Percentiles rank a stretch among this genome's conserved stretches.
Evolutionary conservation across 2,113 vertebrate genomes (phyloP).

Genomic region (Ctenodactylus gundi): DNA sequence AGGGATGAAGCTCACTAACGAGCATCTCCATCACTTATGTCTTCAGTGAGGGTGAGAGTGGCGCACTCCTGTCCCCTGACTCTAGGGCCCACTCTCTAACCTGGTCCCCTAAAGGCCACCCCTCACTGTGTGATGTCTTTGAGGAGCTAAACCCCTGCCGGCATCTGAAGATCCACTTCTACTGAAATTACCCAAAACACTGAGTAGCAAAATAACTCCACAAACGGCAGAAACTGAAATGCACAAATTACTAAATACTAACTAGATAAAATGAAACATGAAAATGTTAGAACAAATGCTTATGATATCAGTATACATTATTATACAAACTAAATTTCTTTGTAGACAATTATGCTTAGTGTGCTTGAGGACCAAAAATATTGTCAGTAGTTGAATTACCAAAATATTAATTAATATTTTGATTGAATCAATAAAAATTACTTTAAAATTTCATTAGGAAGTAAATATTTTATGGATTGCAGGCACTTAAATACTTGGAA

Average conservation of each 20-base stretch:
- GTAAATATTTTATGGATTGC: background rate
- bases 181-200: background rate
- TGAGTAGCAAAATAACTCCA: background rate
- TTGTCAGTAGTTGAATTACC: conserved; percentile 76
- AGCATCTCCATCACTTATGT: rapidly evolving
- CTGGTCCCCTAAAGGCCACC: rapidly evolving
- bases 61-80: rapidly evolving
- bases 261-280: background rate
- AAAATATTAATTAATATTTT: conserved; percentile 73
- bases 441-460: conserved; percentile 50
- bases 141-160: no score
- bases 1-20: background rate
- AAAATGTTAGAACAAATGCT: conserved; percentile 56
- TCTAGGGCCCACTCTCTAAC: rapidly evolving
- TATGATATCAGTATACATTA: conserved; percentile 60
- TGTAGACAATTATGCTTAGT: conserved; percentile 49
- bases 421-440: conserved; percentile 57
- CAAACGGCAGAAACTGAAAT: background rate
- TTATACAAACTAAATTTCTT: conserved; percentile 63
- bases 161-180: background rate
- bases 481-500: background rate
- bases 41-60: rapidly evolving
- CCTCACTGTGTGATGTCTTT: background rate
- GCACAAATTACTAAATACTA: background rate
- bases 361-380: conserved; percentile 60